These are phyloP conservation scores for Delphinapterus leucas DNA, from an alignment of 2,113 vertebrate species.

Conservation along the genomic window DNA sequence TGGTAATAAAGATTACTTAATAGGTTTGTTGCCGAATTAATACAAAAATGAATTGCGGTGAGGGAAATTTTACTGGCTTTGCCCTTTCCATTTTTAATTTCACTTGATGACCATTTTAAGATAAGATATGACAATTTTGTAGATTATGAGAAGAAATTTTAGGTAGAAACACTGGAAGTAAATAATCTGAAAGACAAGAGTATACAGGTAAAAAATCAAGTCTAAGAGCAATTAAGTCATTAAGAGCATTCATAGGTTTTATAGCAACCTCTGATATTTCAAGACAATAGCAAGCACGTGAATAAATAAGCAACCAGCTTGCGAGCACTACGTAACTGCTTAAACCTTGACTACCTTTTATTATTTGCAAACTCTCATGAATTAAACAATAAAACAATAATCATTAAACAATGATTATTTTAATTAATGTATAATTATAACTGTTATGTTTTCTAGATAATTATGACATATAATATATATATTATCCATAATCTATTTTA, in stretches of 20 bases:
- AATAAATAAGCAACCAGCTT: not conserved
- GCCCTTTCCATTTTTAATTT: not conserved
- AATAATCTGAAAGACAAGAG: not conserved
- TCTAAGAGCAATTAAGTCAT: not conserved
- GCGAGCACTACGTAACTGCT: not conserved
- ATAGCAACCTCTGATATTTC: not conserved
- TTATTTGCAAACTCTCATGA: not conserved
- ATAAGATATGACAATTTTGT: not conserved
- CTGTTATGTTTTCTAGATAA: not conserved
- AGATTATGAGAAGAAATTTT: not conserved
- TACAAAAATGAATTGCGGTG: not conserved
- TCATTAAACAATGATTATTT: not conserved
- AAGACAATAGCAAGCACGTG: not conserved
- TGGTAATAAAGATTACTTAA: not conserved
- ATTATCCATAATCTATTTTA: not conserved
- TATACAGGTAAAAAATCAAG: not conserved
- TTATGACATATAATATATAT: not conserved
- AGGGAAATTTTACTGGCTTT: not conserved
- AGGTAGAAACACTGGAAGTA: not conserved
- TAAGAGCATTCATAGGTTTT: not conserved
- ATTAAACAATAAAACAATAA: no score
- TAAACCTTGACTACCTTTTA: not conserved
- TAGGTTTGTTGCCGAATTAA: not conserved
- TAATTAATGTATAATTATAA: not conserved
- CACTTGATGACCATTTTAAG: not conserved